Evolutionary conservation across 1,140 invertebrate species (phyloP).

Genomic region (Drosophila kepulauana): DNA sequence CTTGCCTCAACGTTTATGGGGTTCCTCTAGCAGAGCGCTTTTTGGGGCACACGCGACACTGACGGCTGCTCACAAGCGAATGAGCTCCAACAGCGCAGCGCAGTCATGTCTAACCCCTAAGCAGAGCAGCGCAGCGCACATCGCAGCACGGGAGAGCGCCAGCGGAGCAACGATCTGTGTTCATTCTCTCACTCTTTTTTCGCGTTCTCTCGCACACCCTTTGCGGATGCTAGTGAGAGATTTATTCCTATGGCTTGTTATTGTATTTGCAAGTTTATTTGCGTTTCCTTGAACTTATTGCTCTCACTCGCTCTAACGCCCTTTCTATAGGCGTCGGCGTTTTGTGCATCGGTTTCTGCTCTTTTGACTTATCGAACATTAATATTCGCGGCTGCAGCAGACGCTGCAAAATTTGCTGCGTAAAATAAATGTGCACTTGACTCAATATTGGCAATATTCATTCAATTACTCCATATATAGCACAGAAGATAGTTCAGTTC

Average conservation of each 20-base stretch:
- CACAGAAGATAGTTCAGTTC: conserved; percentile 27
- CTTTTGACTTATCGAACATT: conserved; percentile 19
- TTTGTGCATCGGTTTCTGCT: conserved; percentile 6
- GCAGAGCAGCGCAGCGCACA: conserved; percentile 8
- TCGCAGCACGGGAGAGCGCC: background rate
- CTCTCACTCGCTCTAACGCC: background rate
- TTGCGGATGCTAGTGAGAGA: background rate
- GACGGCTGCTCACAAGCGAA: conserved; percentile 81
- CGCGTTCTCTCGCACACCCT: background rate
- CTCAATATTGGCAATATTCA: conserved; percentile 24
- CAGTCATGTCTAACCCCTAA: conserved; percentile 38
- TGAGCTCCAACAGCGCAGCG: conserved; percentile 50
- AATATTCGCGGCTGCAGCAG: conserved; percentile 7
- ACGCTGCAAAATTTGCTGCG: conserved; percentile 37
- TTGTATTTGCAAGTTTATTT: conserved; percentile 5
- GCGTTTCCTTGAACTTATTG: background rate
- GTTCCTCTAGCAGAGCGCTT: conserved; percentile 27
- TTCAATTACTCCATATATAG: conserved; percentile 18
- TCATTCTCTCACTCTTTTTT: conserved; percentile 3
- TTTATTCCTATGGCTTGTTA: background rate
- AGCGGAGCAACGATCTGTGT: conserved; percentile 27
- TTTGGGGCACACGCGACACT: conserved; percentile 75
- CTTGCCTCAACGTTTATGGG: conserved; percentile 31
- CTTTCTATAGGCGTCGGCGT: conserved; percentile 12
- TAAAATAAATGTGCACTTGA: conserved; percentile 43